These are phyloP conservation scores for Psammodynastes pulverulentus DNA, from an alignment of 2,113 vertebrate species.

Conservation along the genomic window DNA sequence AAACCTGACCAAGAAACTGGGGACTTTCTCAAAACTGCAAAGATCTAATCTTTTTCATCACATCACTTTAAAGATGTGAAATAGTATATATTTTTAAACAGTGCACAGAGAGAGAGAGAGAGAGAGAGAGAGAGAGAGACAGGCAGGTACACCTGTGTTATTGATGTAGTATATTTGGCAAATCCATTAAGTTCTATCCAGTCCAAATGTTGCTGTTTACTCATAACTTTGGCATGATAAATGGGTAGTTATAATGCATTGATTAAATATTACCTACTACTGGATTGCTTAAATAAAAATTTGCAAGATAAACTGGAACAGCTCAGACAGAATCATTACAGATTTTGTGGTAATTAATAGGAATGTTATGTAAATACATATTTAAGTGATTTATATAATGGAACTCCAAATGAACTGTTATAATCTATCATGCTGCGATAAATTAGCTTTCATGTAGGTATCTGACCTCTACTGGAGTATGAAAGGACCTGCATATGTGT, in stretches of 20 bases:
- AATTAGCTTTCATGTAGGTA: conserved; percentile 70
- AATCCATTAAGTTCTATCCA: conserved; percentile 45
- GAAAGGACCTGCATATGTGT: conserved; percentile 57
- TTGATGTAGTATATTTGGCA: conserved; percentile 18
- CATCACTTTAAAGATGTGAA: conserved; percentile 13
- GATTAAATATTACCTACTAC: conserved; percentile 65
- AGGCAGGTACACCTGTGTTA: neutral
- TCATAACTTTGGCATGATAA: conserved; percentile 64
- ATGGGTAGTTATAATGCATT: conserved; percentile 54
- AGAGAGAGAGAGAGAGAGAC: too few species aligned
- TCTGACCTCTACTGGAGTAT: conserved; percentile 67
- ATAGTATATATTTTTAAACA: conserved; percentile 11
- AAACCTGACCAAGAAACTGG: conserved; percentile 4
- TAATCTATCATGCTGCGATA: conserved; percentile 70
- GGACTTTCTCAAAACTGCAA: conserved; percentile 26
- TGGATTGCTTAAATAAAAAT: conserved; percentile 63
- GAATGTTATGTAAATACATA: conserved; percentile 74
- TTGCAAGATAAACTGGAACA: conserved; percentile 62
- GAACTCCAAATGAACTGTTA: conserved; percentile 69
- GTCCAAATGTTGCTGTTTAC: conserved; percentile 53
- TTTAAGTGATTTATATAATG: conserved; percentile 76
- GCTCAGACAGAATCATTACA: conserved; percentile 53
- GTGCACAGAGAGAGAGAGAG: neutral
- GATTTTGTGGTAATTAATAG: conserved; percentile 73
- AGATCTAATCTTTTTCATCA: neutral